A percentile compares a stretch with the other conserved stretches of the same genome.
Evolutionary conservation across 2,113 vertebrate genomes (phyloP).

Genomic region (Struthidea cinerea): DNA sequence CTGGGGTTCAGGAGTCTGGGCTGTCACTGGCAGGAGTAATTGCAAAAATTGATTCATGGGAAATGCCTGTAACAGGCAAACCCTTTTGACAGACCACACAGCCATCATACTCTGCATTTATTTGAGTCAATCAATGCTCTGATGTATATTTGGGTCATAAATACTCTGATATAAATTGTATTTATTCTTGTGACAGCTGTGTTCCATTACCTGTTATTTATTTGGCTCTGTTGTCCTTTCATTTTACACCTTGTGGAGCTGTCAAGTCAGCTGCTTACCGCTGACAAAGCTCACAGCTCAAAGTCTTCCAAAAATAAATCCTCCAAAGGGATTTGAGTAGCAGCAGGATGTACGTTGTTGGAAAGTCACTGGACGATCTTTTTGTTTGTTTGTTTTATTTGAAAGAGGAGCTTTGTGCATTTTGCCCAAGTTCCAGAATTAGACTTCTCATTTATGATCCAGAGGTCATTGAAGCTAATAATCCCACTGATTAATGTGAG

Average conservation of each 20-base stretch:
- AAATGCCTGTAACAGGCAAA: background rate
- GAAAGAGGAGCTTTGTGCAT: background rate
- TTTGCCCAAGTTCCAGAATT: background rate
- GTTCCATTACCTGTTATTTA: conserved; percentile 26
- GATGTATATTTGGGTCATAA: conserved; percentile 48
- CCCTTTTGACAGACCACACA: conserved; percentile 15
- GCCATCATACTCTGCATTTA: conserved; percentile 11
- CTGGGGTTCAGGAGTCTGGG: background rate
- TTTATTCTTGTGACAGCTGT: conserved; percentile 39
- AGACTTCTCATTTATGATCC: background rate
- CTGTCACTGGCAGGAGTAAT: conserved; percentile 1
- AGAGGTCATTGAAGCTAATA: background rate
- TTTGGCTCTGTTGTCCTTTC: background rate
- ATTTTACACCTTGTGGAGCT: conserved; percentile 24
- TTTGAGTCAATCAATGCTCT: conserved; percentile 45
- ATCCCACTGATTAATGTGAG: background rate
- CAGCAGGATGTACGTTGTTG: background rate
- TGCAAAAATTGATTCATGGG: conserved; percentile 17
- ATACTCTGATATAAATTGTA: conserved; percentile 17
- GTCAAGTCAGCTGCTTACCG: conserved; percentile 9
- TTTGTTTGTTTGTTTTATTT: background rate
- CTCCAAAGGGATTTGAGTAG: background rate
- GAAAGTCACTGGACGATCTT: background rate
- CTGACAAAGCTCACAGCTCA: background rate
- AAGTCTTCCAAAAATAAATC: conserved; percentile 26